Base-by-base conservation (phyloP, 1,140 invertebrate genomes). In the Octopus sinensis region DNA sequence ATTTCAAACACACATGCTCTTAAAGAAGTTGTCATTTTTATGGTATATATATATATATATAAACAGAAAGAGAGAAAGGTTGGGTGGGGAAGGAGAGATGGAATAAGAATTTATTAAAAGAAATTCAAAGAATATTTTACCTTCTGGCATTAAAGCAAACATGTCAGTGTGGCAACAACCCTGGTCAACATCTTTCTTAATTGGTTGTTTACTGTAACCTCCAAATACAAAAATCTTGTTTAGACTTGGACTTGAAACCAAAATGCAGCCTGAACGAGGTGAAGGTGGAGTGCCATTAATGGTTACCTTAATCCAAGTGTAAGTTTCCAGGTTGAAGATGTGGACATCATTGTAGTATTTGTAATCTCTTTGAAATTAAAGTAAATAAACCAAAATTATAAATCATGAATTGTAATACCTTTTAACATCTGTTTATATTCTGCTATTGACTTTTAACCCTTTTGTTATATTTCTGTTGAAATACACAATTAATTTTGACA, bases 261-360 rank as follows among this genome's bases (percentile, higher is more conserved):
- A 93, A 79, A 95, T 93, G 88, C 94, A 95, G 10, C 93, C 95
- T 54, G 95, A 96, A 84, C 89, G 84, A 43, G 79, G 88, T 86
- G 10, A 81, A 78, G 76, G 89, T 84, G 9, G 82, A 6, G 56
- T 83, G 0, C 89, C 95, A 73, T 89, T 88, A 5, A 93, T 90
- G 81, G 94, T 93, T 52, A 98, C 87, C 89, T 95, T 95, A 12
- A 88, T 92, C 97, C 97, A 98, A 6, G 92, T 92, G 86, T 96
- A 94, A 0, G 93, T 93, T 85, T 96, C 95, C 83, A 96, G 91
- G 86, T 95, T 94, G 90, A 98, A 98, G 53, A 93, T 90, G 90
- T 96, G 92, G 5, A 97, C 88, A 91, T 98, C 97, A 91, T 97
- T 97, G 87, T 93, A 97, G 90, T 98, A 98, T 86, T 95, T 95